Evolutionary conservation across 2,797 vertebrate genomes (phyloP).

Genomic region (Coilia nasus): DNA sequence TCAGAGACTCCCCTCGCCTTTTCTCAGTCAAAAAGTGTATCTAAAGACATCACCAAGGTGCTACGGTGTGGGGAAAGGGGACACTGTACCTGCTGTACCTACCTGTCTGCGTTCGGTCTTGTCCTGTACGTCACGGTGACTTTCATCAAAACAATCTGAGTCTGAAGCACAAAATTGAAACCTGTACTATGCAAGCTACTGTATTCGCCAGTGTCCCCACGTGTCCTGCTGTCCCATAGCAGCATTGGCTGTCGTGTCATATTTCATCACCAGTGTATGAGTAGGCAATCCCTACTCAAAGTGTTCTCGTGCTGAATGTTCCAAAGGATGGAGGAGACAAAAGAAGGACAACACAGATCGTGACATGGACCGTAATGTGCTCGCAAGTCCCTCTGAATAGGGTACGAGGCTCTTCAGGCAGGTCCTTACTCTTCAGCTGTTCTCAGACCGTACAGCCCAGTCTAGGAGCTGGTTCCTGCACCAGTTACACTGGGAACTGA

Average conservation of each 20-base stretch:
- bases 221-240: slow-evolving; percentile 42
- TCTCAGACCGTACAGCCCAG: no score
- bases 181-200: slow-evolving; percentile 80
- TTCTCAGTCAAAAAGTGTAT: slow-evolving; percentile 44
- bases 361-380: background rate
- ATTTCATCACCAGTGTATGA: background rate
- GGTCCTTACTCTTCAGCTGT: no score
- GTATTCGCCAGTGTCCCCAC: slow-evolving; percentile 52
- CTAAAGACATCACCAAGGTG: slow-evolving; percentile 70
- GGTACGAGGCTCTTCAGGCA: background rate
- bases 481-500: no score
- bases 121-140: slow-evolving; percentile 43
- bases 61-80: slow-evolving; percentile 67
- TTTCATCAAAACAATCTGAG: slow-evolving; percentile 56
- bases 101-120: slow-evolving; percentile 55
- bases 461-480: no score
- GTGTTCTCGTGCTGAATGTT: background rate
- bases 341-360: background rate
- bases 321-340: background rate
- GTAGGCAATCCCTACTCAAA: background rate
- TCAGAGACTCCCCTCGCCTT: slow-evolving; percentile 25
- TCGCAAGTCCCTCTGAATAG: background rate
- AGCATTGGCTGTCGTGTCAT: slow-evolving; percentile 20
- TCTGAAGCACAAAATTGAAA: slow-evolving; percentile 78
- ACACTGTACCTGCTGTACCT: no score